Conservation (phyloP, 2,888 invertebrate genomes). For the Scaptomyza polygonia region DNA sequence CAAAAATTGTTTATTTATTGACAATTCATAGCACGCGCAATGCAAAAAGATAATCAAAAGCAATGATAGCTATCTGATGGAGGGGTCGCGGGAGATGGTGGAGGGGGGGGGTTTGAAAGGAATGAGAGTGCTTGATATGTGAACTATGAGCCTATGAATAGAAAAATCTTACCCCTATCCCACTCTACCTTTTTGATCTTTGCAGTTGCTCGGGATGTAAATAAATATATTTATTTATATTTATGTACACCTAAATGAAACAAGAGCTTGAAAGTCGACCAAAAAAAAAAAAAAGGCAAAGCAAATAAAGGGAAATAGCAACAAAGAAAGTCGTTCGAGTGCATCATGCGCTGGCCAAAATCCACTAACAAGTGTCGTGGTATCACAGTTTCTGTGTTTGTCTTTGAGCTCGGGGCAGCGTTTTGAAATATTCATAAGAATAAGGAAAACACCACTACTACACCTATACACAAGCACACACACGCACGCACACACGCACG, state of each 20-base stretch:
- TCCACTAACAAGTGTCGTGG: conserved; percentile 18
- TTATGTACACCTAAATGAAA: conserved; percentile 52
- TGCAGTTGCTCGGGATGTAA: conserved; percentile 38
- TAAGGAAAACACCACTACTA: neutral
- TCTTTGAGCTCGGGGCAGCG: conserved; percentile 14
- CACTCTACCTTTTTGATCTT: neutral
- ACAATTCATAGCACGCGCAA: conserved; percentile 73
- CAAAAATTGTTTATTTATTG: conserved; percentile 76
- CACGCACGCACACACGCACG: neutral
- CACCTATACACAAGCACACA: neutral
- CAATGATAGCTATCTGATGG: no score
- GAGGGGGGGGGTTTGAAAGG: no score
- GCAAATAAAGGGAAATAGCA: no score
- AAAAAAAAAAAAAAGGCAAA: neutral
- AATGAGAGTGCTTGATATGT: no score
- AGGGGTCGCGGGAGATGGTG: no score
- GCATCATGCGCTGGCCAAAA: conserved; percentile 7
- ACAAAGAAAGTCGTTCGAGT: no score
- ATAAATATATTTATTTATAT: no score
- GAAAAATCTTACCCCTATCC: neutral
- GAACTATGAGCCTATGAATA: neutral
- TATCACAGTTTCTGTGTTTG: conserved; percentile 32
- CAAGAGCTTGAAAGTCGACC: conserved; percentile 24
- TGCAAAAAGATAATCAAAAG: conserved; percentile 72
- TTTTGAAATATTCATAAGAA: conserved; percentile 62